Base-by-base conservation (phyloP, 1,140 invertebrate genomes). In the Zaprionus tsacasi region DNA sequence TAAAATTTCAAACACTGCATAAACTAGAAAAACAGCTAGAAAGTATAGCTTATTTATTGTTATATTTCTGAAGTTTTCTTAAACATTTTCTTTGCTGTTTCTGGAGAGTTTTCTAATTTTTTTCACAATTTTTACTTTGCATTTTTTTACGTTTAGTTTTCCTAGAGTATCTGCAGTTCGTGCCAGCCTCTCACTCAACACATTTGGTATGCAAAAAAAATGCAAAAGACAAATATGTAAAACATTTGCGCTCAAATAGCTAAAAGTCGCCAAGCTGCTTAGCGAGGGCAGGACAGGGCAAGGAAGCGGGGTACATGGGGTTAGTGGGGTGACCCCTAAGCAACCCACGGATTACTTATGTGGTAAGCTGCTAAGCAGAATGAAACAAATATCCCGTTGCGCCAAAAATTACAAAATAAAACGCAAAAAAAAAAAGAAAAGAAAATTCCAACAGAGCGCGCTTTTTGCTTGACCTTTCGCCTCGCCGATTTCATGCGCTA, bases 211-310 rank as follows among this genome's bases (percentile, higher is more conserved):
- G 70, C 70, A 43, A 45, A 66, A 58, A 58, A 71, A 69, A 64
- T 68, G 81, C 77, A 73, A 73, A 77, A 64, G 67, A 59, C 77
- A 85, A 85, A 80, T 85, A 85, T 83, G 81, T 81, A 85, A 85
- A 83, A 60, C 78, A 83, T 83, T 85, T 81, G 38, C 69, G 65
- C 63, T 50, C 55, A 50, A 77, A 77, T 77, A 61, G 55, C 68
- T 83, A 78, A 54, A 69, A 83, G 66, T 82, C 80, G 80, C 80
- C 79, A 67, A 67, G 57, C 57, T 68, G 65, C 35, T 58, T 50
- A 68, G 55, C 52, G 15, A 10, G 48, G 71, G 58, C 52, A 36
- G 7, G n/a, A 15, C 11, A 3, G 21, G 8, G 15, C 3, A n/a
- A 15, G 27, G 15, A 10, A 38, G 27, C 5, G 6, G 38, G 6